phyloP scores from a whole-genome alignment of 2,888 invertebrate species.

The Melitaea athalia region DNA sequence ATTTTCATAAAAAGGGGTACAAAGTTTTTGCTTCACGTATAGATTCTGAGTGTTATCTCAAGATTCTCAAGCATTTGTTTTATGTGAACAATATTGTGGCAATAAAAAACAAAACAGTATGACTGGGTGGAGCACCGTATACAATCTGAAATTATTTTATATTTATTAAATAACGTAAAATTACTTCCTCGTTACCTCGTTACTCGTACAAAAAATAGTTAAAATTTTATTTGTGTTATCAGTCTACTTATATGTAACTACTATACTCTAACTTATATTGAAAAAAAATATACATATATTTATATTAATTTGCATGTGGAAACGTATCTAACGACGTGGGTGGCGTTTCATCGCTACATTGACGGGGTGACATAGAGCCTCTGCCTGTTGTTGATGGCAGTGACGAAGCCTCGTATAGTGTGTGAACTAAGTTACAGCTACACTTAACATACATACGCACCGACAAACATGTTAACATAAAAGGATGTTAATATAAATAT shows the following conservation, averaged over 20 bases:
- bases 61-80: background rate
- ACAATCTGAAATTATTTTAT: background rate
- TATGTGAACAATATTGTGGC: slow-evolving; percentile 4
- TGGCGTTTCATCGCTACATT: slow-evolving; percentile 53
- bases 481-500: background rate
- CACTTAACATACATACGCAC: slow-evolving; percentile 22
- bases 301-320: slow-evolving; percentile 8
- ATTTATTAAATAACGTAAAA: slow-evolving; percentile 6
- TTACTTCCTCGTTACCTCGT: background rate
- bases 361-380: slow-evolving; percentile 55
- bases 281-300: background rate
- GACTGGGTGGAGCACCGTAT: background rate
- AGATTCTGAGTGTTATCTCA: too few species aligned
- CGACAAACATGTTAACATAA: slow-evolving; percentile 16
- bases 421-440: slow-evolving; percentile 21
- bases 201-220: too few species aligned
- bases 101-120: background rate
- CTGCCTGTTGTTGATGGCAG: slow-evolving; percentile 49
- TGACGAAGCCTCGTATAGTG: slow-evolving; percentile 37
- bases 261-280: too few species aligned
- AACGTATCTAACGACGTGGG: slow-evolving; percentile 48
- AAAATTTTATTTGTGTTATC: too few species aligned
- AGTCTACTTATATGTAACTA: too few species aligned
- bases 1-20: too few species aligned
- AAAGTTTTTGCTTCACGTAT: too few species aligned